Base-by-base conservation (phyloP, 2,888 invertebrate genomes). In the Chrysolina haemoptera region DNA sequence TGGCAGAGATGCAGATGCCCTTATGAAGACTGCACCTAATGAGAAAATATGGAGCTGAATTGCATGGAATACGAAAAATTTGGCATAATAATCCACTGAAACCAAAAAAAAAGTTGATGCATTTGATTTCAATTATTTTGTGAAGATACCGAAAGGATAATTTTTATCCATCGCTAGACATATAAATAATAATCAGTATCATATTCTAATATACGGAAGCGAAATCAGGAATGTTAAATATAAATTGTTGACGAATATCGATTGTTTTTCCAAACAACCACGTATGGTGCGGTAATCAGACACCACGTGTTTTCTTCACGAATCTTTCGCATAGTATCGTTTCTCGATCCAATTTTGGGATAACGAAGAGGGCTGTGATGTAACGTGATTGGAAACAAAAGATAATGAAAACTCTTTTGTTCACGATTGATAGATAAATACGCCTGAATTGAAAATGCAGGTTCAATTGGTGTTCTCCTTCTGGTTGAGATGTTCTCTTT, bases 211-310 rank as follows among this genome's bases (percentile, higher is more conserved):
- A 53, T 12, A 18, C 53, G 53, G 53, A 53, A 53, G 20, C 16
- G 11, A 12, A 53, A 53, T 43, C 53, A 20, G 20, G 20, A 20
- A 53, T 12, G 20, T 20, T 12, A 12, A 53, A 53, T 20, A 53
- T 20, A 53, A 20, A 53, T 53, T 53, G 53, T 53, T 53, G 53
- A 22, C 53, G 20, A 53, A 11, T 53, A 53, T 53, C 53, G 20
- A 22, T 53, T 53, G 53, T 53, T 53, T 53, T 6, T 20, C 48
- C 12, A 53, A 53, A 53, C 53, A 53, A 53, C 10, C 53, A 53
- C 53, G 53, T 53, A 6, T 53, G 10, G 53, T 12, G 20, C 5
- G 18, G 4, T 53, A 53, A 20, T 14, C 0, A 20, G 11, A 11
- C 53, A 53, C 53, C 53, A 22, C 53, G 53, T 53, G 53, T 18